Evolutionary conservation across 1,140 invertebrate species (phyloP).

Genomic region (Drosophila busckii): DNA sequence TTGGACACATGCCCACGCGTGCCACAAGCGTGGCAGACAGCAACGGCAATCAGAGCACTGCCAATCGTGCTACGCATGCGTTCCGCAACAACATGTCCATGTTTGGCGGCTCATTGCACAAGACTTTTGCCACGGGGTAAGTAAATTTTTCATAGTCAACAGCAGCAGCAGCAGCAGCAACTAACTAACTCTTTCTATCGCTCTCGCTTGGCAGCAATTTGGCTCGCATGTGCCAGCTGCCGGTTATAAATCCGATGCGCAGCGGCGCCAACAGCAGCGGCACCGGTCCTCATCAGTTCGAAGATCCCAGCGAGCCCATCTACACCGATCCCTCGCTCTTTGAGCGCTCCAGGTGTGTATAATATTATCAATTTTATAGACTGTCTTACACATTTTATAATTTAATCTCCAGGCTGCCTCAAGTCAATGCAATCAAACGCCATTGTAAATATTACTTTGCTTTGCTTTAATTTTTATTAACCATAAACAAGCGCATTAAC

Average conservation of each 20-base stretch:
- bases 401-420: constrained; percentile 11
- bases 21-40: constrained; percentile 19
- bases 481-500: neutral
- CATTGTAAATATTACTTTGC: constrained; percentile 46
- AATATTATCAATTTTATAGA: constrained; percentile 2
- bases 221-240: constrained; percentile 78
- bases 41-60: constrained; percentile 50
- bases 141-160: constrained; percentile 6
- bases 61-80: constrained; percentile 66
- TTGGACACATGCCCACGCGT: constrained; percentile 57
- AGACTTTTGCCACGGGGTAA: constrained; percentile 82
- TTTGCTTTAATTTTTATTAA: constrained; percentile 13
- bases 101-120: constrained; percentile 82
- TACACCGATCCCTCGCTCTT: constrained; percentile 95
- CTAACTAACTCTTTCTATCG: neutral
- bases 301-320: constrained; percentile 94
- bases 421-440: constrained; percentile 13
- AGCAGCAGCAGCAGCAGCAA: neutral
- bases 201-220: constrained; percentile 61
- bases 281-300: constrained; percentile 82
- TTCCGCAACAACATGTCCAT: constrained; percentile 80
- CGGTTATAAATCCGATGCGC: constrained; percentile 78
- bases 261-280: constrained; percentile 34
- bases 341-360: constrained; percentile 85
- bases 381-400: neutral